Conservation (phyloP, 2,113 vertebrate species). For the Nothobranchius furzeri region DNA sequence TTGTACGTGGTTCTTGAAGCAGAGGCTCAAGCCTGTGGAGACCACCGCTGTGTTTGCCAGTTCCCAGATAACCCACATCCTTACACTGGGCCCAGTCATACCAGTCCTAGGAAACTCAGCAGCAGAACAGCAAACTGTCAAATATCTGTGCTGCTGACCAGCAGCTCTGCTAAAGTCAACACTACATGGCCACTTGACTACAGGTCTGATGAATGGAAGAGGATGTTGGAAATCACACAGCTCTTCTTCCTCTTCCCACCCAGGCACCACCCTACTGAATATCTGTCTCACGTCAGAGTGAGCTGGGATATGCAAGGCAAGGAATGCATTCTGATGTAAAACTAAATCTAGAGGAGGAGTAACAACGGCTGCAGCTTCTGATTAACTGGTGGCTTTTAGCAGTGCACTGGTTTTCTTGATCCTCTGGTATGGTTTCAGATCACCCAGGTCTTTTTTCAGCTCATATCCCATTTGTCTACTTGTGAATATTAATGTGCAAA, state of each 20-base stretch:
- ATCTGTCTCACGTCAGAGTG: neutral
- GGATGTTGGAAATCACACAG: constrained; percentile 4
- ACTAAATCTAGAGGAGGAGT: neutral
- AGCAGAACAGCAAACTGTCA: constrained; percentile 49
- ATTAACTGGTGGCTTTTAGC: neutral
- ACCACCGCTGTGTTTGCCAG: constrained; percentile 59
- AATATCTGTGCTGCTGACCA: constrained; percentile 38
- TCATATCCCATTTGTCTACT: no score
- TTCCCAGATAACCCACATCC: constrained; percentile 65
- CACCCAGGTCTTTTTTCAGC: no score
- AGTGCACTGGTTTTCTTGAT: no score
- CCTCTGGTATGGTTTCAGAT: no score
- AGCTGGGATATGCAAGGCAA: neutral
- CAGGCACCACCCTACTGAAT: neutral
- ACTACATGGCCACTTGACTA: constrained; percentile 21
- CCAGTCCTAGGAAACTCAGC: constrained; percentile 44
- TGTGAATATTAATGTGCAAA: no score
- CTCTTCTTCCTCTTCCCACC: constrained; percentile 9
- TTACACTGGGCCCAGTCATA: constrained; percentile 54
- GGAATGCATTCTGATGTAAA: neutral
- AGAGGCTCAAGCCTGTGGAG: constrained; percentile 44
- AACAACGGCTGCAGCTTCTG: neutral
- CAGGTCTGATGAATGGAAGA: constrained; percentile 26
- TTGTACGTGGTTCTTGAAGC: constrained; percentile 58
- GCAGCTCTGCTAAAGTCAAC: constrained; percentile 42